Base-by-base conservation (phyloP, 2,888 invertebrate genomes). In the Minunthozetes semirufus region DNA sequence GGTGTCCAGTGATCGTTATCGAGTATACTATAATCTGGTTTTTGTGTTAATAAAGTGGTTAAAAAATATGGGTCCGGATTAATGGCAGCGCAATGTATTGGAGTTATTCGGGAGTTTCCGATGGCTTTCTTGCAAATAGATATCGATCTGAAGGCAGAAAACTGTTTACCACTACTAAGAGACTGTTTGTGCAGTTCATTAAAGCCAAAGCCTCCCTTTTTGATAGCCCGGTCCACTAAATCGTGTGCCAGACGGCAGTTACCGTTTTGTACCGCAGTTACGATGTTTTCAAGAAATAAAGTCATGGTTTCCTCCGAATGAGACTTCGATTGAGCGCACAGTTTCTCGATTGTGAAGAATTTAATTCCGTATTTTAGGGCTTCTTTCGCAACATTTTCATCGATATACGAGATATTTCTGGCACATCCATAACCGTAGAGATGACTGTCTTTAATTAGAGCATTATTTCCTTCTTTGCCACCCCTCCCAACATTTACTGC, bases 21-120 rank as follows among this genome's bases (percentile, higher is more conserved):
- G 5, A 27, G n/a, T 33, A 85, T 78, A 78, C 83, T 83, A 76
- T 83, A 82, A 73, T 85, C 84, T 0, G 85, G 85, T 74, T 83
- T 82, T 27, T 83, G 80, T 1, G 80, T 78, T 46, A 85, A 77
- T 73, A 86, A 80, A 3, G 83, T 80, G 1, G 81, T 80, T 70
- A 85, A 78, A 78, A 84, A 84, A 63, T 82, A 82, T 1, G 82
- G 80, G 79, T 85, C 85, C 4, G 86, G 85, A 79, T 86, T 86
- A 77, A 86, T 84, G 33, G 84, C 84, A 17, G 86, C 85, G 79
- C 85, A 85, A 79, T 86, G 86, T 2, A 86, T 77, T 1, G 86
- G 86, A 0, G 74, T 68, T 76, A 77, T 76, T 72, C 76, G 61
- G 15, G 77, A 75, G 73, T 79, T 79, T 9, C 76, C 76, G 17